These are phyloP conservation scores for Taurulus bubalis DNA, from an alignment of 2,113 vertebrate species.

Conservation along the genomic window DNA sequence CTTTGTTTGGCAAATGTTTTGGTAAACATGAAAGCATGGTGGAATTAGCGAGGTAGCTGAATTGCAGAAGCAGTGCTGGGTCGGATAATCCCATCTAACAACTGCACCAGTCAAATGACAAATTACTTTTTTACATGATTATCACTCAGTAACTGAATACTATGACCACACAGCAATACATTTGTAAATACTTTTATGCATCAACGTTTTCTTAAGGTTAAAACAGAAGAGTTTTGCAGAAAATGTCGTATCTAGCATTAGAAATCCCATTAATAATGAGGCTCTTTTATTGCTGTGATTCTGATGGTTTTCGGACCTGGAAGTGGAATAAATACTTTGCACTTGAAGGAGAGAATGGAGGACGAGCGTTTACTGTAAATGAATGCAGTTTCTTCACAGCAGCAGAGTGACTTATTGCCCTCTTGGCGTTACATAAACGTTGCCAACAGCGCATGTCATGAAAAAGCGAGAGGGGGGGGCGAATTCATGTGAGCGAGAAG, in stretches of 20 bases:
- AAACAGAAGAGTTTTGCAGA: background rate
- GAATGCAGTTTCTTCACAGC: background rate
- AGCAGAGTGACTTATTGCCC: background rate
- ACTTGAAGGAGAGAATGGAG: background rate
- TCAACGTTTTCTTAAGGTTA: background rate
- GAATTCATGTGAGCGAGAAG: background rate
- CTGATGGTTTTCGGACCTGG: background rate
- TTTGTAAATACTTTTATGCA: background rate
- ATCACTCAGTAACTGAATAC: too few relatives aligned
- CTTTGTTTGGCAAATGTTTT: background rate
- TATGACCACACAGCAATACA: too few relatives aligned
- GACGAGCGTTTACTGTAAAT: constrained; percentile 43
- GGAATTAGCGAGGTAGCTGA: too few relatives aligned
- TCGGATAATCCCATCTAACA: too few relatives aligned
- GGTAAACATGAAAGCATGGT: too few relatives aligned
- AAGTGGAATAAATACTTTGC: background rate
- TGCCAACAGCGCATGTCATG: background rate
- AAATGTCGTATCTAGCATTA: too few relatives aligned
- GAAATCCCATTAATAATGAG: background rate
- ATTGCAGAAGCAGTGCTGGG: too few relatives aligned
- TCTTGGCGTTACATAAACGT: background rate
- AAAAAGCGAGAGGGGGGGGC: background rate
- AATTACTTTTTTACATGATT: too few relatives aligned
- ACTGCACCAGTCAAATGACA: too few relatives aligned
- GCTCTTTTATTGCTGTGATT: background rate